phyloP scores from a whole-genome alignment of 2,888 invertebrate species.

The Parnassius orleans region DNA sequence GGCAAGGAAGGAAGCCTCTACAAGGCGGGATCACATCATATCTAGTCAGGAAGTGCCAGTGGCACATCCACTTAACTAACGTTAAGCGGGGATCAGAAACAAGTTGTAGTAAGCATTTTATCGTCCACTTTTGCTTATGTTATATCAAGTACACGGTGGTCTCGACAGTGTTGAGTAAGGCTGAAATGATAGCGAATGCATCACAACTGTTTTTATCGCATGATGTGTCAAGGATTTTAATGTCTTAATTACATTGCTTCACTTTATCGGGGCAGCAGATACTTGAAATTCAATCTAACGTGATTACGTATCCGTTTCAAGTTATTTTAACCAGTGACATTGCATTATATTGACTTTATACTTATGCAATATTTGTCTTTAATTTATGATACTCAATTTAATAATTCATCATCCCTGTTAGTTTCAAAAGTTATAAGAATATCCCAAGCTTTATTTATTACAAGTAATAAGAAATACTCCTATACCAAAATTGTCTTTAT shows the following conservation, averaged over 20 bases:
- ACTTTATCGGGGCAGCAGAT: conserved; percentile 5
- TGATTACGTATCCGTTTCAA: background rate
- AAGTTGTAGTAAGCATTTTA: conserved; percentile 52
- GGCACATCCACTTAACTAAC: conserved; percentile 54
- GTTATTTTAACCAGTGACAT: too few species aligned
- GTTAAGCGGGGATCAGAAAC: conserved; percentile 61
- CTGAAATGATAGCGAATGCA: conserved; percentile 27
- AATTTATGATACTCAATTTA: too few species aligned
- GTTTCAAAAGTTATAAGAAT: too few species aligned
- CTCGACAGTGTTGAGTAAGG: conserved; percentile 33
- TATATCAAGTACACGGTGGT: conserved; percentile 51
- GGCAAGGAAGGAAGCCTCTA: conserved; percentile 74
- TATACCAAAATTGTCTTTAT: too few species aligned
- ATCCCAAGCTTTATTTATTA: too few species aligned
- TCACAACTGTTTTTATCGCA: conserved; percentile 20
- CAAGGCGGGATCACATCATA: conserved; percentile 58
- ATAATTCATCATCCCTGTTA: too few species aligned
- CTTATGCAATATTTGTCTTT: too few species aligned
- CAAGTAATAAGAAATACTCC: too few species aligned
- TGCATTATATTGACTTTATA: too few species aligned
- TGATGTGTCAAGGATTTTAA: conserved; percentile 24
- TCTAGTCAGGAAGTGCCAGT: conserved; percentile 68
- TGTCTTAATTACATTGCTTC: conserved; percentile 20
- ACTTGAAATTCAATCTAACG: conserved; percentile 14
- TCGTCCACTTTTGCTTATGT: conserved; percentile 42